These are phyloP conservation scores for Agrotis exclamationis DNA, from an alignment of 2,888 invertebrate species.

Conservation along the genomic window DNA sequence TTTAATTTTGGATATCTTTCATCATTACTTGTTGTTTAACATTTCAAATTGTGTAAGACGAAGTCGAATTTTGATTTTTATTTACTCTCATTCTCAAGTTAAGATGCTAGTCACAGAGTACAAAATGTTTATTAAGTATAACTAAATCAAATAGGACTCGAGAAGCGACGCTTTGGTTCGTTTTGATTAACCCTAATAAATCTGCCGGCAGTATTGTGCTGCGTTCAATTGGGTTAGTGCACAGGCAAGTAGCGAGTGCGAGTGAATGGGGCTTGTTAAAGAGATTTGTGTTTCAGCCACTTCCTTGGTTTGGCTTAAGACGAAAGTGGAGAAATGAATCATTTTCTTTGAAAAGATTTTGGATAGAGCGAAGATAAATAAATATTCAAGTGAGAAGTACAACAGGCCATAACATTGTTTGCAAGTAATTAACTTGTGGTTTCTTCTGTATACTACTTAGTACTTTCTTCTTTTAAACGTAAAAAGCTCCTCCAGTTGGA, in stretches of 20 bases:
- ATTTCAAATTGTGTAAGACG: too few species aligned
- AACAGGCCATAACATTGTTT: neutral
- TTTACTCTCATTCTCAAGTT: constrained; percentile 21
- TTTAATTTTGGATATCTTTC: too few species aligned
- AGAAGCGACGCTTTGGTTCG: constrained; percentile 68
- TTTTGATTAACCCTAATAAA: constrained; percentile 80
- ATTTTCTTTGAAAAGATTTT: constrained; percentile 14
- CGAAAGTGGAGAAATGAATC: constrained; percentile 13
- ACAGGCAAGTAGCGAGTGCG: constrained; percentile 40
- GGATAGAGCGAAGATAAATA: neutral
- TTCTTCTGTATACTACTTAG: neutral
- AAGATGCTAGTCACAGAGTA: constrained; percentile 29
- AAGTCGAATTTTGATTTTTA: too few species aligned
- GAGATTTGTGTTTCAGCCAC: constrained; percentile 41
- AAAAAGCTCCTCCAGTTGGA: too few species aligned
- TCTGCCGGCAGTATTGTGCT: constrained; percentile 65
- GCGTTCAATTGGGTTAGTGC: constrained; percentile 56
- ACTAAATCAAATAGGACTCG: constrained; percentile 71
- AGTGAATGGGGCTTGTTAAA: constrained; percentile 60
- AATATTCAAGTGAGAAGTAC: too few species aligned
- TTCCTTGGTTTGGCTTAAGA: constrained; percentile 30
- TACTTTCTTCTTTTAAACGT: too few species aligned
- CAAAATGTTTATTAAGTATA: constrained; percentile 73
- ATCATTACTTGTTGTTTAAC: too few species aligned
- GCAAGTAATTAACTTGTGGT: neutral